Evolutionary conservation across 2,113 vertebrate genomes (phyloP).

Genomic region (Alethe castanea): DNA sequence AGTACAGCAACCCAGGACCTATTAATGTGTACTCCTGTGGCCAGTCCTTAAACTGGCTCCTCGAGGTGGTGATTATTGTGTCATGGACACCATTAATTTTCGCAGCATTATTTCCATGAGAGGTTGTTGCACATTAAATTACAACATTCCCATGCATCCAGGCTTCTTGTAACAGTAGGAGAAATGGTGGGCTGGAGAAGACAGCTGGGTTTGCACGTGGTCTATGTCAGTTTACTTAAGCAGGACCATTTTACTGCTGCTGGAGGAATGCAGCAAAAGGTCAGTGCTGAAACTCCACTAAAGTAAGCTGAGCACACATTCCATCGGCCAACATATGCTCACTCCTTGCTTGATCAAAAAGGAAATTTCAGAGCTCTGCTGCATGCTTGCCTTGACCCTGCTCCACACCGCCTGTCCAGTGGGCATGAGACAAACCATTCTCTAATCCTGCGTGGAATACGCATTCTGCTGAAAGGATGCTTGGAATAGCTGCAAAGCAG

Average conservation of each 20-base stretch:
- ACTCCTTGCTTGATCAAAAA: slow-evolving; percentile 40
- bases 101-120: not conserved
- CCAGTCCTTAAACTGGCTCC: not conserved
- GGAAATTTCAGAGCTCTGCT: slow-evolving; percentile 39
- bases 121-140: not conserved
- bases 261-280: slow-evolving; percentile 56
- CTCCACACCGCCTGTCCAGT: slow-evolving; percentile 11
- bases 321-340: slow-evolving; percentile 47
- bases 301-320: slow-evolving; percentile 52
- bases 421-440: slow-evolving; percentile 25
- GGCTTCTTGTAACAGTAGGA: slow-evolving; percentile 40
- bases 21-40: not conserved
- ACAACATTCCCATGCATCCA: not conserved
- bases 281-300: slow-evolving; percentile 46
- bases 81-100: not conserved
- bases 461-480: not conserved
- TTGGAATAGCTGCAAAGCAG: slow-evolving; percentile 24
- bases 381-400: slow-evolving; percentile 57
- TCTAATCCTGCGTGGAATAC: slow-evolving; percentile 27
- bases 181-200: slow-evolving; percentile 38
- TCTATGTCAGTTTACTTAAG: slow-evolving; percentile 51
- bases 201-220: slow-evolving; percentile 53
- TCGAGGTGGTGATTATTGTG: not conserved
- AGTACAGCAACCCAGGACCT: not conserved
- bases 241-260: slow-evolving; percentile 34